Evolutionary conservation across 2,113 vertebrate genomes (phyloP).

Genomic region (Mystacornis crossleyi): DNA sequence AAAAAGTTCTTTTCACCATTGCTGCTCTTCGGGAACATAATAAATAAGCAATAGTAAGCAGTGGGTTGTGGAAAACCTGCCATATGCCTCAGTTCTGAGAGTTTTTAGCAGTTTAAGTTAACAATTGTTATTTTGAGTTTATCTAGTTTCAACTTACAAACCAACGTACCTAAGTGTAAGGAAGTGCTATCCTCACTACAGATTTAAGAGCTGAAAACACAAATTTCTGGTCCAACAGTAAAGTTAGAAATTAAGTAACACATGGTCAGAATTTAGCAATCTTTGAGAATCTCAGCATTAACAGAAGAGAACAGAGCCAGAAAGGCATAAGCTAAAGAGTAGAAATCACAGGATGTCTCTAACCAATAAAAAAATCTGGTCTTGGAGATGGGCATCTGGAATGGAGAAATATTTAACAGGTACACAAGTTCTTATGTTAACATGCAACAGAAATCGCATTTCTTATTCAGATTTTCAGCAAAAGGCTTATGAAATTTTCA

Average conservation of each 20-base stretch:
- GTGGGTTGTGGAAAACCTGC: neutral
- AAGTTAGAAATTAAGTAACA: neutral
- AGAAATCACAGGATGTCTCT: neutral
- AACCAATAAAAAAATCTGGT: neutral
- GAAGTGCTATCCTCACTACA: neutral
- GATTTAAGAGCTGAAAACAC: neutral
- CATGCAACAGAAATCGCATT: neutral
- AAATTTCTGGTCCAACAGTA: neutral
- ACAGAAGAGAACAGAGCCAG: neutral
- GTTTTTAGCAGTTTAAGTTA: neutral
- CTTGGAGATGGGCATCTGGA: neutral
- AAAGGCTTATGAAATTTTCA: neutral
- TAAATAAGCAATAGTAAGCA: neutral
- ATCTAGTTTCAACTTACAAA: neutral
- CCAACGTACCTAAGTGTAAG: neutral
- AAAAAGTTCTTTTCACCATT: neutral
- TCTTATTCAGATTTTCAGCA: neutral
- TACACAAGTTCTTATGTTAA: neutral
- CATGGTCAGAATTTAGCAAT: neutral
- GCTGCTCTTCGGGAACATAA: neutral
- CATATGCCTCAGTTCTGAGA: neutral
- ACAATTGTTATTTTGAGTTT: neutral
- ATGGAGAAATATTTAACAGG: neutral
- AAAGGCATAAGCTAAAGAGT: neutral
- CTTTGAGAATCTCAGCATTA: neutral